A percentile compares a stretch with the other conserved stretches of the same genome.
Conservation (phyloP, 1,140 invertebrate species). For the Harpegnathos saltator region DNA sequence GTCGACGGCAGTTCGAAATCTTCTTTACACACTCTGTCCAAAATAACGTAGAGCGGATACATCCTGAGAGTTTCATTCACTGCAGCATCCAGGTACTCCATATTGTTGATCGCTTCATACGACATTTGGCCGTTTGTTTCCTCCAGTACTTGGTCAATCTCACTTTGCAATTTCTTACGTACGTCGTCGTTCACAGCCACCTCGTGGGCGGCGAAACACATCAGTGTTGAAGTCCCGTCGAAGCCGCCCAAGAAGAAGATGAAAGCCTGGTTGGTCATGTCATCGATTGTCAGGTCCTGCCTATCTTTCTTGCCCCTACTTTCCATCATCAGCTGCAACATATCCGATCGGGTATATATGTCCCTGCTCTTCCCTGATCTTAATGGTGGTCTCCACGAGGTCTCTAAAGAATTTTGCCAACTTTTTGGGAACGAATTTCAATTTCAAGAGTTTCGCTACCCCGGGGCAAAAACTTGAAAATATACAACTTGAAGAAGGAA, state of each 20-base stretch:
- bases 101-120: slow-evolving; percentile 81
- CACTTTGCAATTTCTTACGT: slow-evolving; percentile 87
- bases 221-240: slow-evolving; percentile 86
- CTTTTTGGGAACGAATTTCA: slow-evolving; percentile 5
- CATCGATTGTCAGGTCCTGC: background rate
- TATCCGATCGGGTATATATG: slow-evolving; percentile 5
- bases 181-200: slow-evolving; percentile 87
- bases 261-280: slow-evolving; percentile 76
- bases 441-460: background rate
- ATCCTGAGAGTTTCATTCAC: slow-evolving; percentile 87
- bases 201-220: slow-evolving; percentile 84
- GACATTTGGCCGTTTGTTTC: slow-evolving; percentile 79
- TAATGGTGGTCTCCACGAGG: background rate
- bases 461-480: background rate
- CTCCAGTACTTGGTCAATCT: slow-evolving; percentile 84
- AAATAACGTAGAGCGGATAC: slow-evolving; percentile 85
- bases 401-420: slow-evolving; percentile 17
- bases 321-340: slow-evolving; percentile 44
- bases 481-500: background rate
- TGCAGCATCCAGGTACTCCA: slow-evolving; percentile 85
- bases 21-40: slow-evolving; percentile 86
- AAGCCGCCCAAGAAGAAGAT: slow-evolving; percentile 86
- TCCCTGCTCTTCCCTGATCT: slow-evolving; percentile 12
- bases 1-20: slow-evolving; percentile 83
- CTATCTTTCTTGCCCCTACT: background rate